Evolutionary conservation across 2,797 vertebrate genomes (phyloP).

Genomic region (Typhlichthys eigenmanni): DNA sequence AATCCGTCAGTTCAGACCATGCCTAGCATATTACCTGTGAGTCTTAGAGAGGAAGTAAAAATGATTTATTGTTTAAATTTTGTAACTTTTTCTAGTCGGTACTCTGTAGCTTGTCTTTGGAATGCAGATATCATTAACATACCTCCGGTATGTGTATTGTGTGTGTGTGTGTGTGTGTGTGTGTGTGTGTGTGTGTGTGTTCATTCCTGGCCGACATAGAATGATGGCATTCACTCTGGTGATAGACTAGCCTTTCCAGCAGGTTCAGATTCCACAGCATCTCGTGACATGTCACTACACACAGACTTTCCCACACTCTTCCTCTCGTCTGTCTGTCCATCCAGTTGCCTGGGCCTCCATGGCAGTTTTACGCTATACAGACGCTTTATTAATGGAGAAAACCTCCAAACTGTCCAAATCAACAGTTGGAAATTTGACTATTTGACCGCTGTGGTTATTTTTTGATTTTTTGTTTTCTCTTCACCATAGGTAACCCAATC

Average conservation of each 20-base stretch:
- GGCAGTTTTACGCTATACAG: neutral
- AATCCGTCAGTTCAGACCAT: no score
- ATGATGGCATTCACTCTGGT: neutral
- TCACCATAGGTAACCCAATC: constrained; percentile 76
- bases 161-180: no score
- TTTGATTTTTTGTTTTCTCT: constrained; percentile 23
- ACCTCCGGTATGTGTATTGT: no score
- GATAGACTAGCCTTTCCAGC: constrained; percentile 51
- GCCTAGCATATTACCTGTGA: no score
- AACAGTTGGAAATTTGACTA: neutral
- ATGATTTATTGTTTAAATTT: no score
- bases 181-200: neutral
- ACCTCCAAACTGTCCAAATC: neutral
- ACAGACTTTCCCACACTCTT: constrained; percentile 13
- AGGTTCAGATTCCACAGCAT: constrained; percentile 45
- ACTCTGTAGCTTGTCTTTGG: no score
- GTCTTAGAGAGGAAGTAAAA: no score
- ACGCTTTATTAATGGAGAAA: no score
- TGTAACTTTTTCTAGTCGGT: no score
- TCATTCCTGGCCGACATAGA: neutral
- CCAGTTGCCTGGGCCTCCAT: neutral
- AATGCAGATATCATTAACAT: no score
- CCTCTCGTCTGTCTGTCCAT: neutral
- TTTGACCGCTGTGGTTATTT: neutral
- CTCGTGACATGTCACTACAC: constrained; percentile 20